Evolutionary conservation across 2,113 vertebrate species (phyloP), one percentile per base, ranked within the genome.

Genomic region (Myanophis thanlyinensis): DNA sequence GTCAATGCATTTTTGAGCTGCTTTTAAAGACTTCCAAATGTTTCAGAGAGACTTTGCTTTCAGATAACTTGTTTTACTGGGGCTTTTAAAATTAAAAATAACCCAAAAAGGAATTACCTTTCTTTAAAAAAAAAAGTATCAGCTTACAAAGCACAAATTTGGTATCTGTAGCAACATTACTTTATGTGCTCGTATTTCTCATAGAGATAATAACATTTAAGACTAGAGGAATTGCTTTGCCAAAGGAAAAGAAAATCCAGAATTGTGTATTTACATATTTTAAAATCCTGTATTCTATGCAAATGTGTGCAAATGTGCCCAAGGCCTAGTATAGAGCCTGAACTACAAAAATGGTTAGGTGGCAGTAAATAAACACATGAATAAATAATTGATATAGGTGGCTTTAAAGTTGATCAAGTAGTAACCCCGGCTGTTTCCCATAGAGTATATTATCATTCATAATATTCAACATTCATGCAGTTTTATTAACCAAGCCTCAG

Each of bases 91-190:
- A 88, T 93, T 95, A 84, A 85, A 95, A 91, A 91, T 96, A 95
- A 95, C 62, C 97, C 95, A 96, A 91, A 90, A 96, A 62, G 62
- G 93, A 96, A 23, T 91, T 46, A 25, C 87, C 91, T 93, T 52
- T 84, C 95, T 96, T 93, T n/a, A 20, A 51, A 13, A 15, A 62
- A 67, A 51, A 12, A 95, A 91, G 91, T 80, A 94, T 90, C 90
- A 90, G 92, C 91, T 92, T 92, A 10, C 13, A 89, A 48, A 95
- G 89, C 86, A 94, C 88, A 84, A 94, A 91, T 93, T 94, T 90
- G 84, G 85, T 48, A 91, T 95, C 13, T 89, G 90, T 84, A 94
- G 13, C 95, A 91, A 93, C 95, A 1, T 12, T 6, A 18, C 0
- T 54, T 1, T 51, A 51, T 0, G 0, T 87, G 54, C 5, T 86